These are phyloP conservation scores for Phaonia tiefii DNA, from an alignment of 2,888 invertebrate genomes.

Conservation along the genomic window DNA sequence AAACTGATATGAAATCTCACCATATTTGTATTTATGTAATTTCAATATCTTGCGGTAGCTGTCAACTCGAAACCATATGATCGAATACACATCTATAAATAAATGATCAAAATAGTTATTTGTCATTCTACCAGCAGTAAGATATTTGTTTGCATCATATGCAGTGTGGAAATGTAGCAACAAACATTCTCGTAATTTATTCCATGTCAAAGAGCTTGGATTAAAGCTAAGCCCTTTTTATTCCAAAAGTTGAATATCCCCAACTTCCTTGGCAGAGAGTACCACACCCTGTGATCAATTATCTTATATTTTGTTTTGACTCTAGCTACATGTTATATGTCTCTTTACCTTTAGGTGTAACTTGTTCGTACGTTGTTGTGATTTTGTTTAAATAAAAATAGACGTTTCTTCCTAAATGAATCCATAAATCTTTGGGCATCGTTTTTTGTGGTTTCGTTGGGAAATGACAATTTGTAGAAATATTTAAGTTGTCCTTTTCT, in stretches of 20 bases:
- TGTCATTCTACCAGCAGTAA: neutral
- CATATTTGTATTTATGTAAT: slow-evolving; percentile 6
- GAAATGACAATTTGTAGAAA: too few species aligned
- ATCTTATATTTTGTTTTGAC: neutral
- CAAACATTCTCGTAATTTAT: neutral
- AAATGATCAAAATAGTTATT: neutral
- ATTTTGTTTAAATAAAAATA: too few species aligned
- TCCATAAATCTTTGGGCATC: too few species aligned
- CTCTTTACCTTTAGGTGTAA: too few species aligned
- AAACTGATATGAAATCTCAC: neutral
- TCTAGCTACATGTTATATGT: too few species aligned
- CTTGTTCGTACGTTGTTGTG: neutral
- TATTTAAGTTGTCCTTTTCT: slow-evolving; percentile 37
- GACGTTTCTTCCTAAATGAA: neutral
- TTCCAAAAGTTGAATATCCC: neutral
- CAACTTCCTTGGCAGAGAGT: neutral
- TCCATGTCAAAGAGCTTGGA: neutral
- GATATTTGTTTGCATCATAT: neutral
- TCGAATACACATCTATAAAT: neutral
- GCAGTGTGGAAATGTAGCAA: too few species aligned
- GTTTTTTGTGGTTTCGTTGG: too few species aligned
- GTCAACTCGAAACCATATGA: slow-evolving; percentile 11
- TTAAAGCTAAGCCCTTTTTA: slow-evolving; percentile 4
- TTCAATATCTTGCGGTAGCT: slow-evolving; percentile 32
- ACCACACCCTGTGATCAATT: slow-evolving; percentile 38